A percentile compares a stretch with the other conserved stretches of the same genome.
These are phyloP conservation scores for Cygnus buccinator DNA, from an alignment of 2,113 vertebrate species.

Conservation along the genomic window DNA sequence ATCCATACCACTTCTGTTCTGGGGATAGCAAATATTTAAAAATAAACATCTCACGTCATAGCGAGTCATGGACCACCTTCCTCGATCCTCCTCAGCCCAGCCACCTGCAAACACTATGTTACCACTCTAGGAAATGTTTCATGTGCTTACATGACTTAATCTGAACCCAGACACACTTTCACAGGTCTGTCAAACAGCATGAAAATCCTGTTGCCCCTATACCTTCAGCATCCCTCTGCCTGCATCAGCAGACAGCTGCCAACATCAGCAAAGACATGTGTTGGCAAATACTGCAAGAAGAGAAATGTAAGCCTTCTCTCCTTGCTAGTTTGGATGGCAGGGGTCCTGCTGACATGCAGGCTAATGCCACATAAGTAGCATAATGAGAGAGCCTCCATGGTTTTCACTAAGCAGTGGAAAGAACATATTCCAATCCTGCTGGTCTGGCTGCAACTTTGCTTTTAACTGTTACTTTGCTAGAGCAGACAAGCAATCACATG, in stretches of 20 bases:
- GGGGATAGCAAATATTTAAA: neutral
- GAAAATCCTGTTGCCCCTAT: constrained; percentile 5
- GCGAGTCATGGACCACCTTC: neutral
- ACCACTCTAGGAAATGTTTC: neutral
- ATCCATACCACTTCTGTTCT: neutral
- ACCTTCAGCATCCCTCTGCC: neutral
- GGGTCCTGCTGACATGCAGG: constrained; percentile 1
- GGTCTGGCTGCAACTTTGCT: neutral
- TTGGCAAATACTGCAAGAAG: neutral
- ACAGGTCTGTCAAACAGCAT: neutral
- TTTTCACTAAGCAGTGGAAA: constrained; percentile 15
- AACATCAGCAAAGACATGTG: neutral
- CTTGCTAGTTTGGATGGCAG: neutral
- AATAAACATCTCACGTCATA: neutral
- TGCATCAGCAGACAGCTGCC: constrained; percentile 12
- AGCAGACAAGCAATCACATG: neutral
- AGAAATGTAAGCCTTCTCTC: constrained; percentile 29
- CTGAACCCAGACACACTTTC: neutral
- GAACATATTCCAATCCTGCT: neutral
- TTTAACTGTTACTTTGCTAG: constrained; percentile 13
- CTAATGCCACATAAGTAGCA: constrained; percentile 9
- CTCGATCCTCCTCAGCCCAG: neutral
- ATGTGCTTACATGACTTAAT: neutral
- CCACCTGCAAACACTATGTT: neutral
- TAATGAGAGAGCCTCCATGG: neutral